A percentile compares a stretch with the other conserved stretches of the same genome.
These are phyloP conservation scores for Parnassius smintheus DNA, from an alignment of 2,888 invertebrate species.

Conservation along the genomic window DNA sequence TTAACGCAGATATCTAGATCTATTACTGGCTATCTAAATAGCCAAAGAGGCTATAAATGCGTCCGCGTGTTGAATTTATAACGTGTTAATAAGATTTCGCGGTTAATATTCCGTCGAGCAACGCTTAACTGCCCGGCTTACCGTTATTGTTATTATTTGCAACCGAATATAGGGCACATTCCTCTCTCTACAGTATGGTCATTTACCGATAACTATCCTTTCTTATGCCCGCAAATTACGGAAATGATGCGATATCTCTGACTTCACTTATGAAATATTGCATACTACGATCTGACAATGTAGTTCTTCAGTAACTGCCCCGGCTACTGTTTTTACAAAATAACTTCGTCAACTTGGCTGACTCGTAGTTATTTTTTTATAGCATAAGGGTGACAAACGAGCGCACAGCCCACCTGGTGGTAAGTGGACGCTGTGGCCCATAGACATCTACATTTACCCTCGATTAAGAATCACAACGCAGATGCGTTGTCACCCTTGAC, in stretches of 20 bases:
- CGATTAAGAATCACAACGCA: too few species aligned
- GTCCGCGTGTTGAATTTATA: conserved; percentile 25
- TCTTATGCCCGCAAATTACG: conserved; percentile 24
- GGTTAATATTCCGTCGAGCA: conserved; percentile 18
- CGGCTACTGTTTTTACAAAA: too few species aligned
- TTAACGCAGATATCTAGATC: conserved; percentile 20
- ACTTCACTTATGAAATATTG: too few species aligned
- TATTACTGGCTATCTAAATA: conserved; percentile 21
- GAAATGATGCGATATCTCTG: not conserved
- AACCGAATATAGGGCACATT: conserved; percentile 16
- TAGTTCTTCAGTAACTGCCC: too few species aligned
- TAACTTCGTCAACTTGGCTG: too few species aligned
- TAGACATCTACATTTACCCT: too few species aligned
- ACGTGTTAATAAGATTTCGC: conserved; percentile 25
- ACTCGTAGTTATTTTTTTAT: too few species aligned
- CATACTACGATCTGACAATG: too few species aligned
- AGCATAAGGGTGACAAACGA: too few species aligned
- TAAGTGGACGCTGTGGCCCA: too few species aligned
- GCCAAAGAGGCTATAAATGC: conserved; percentile 25
- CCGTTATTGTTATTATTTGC: conserved; percentile 24
- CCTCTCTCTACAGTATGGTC: conserved; percentile 4
- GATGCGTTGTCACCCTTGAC: too few species aligned
- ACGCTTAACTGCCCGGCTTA: not conserved
- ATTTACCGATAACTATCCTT: conserved; percentile 27
- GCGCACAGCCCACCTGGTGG: too few species aligned